Evolutionary conservation across 1,140 invertebrate species (phyloP), one percentile per base, ranked within the genome.

Genomic region (Hylaeus anthracinus): DNA sequence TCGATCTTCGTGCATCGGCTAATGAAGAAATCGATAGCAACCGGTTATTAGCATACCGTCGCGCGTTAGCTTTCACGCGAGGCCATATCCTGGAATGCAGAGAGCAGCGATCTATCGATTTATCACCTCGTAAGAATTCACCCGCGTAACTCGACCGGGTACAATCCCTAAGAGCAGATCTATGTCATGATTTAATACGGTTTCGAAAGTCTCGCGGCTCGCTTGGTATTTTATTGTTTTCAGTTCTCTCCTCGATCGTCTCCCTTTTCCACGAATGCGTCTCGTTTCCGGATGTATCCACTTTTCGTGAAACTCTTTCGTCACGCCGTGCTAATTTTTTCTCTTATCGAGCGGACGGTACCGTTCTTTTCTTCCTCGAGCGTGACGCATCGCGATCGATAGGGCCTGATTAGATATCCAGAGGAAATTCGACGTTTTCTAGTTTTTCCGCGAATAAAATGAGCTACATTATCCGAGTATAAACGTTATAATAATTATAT

Each of bases 121-220:
- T 51, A 87, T 84, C 85, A 77, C 53, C 61, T 58, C 61, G 63
- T 78, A 74, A 53, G 72, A 80, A 45, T 67, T 84, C 60, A 79
- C 60, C 74, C 69, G 70, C 81, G 75, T 81, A 81, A 71, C 69
- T 12, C 51, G 72, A 65, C 64, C 67, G 78, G 12, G 43, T 8
- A 10, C 61, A 48, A 74, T 81, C 58, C 41, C 74, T 41, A 39
- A 61, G 53, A 65, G 61, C 72, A 60, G 67, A 77, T 72, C 64
- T 72, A 63, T 72, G 85, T 73, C 79, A 69, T 64, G 82, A 84
- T 84, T 84, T 84, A 86, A 87, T 84, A 89, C 79, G 86, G 79
- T 89, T 90, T 89, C 88, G 88, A 89, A 89, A 90, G 86, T 89
- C 87, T 48, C 14, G 85, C 84, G 87, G 72, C 61, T 41, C 67